Conservation (phyloP, 1,140 invertebrate genomes). For the Aleiodes sp. region DNA sequence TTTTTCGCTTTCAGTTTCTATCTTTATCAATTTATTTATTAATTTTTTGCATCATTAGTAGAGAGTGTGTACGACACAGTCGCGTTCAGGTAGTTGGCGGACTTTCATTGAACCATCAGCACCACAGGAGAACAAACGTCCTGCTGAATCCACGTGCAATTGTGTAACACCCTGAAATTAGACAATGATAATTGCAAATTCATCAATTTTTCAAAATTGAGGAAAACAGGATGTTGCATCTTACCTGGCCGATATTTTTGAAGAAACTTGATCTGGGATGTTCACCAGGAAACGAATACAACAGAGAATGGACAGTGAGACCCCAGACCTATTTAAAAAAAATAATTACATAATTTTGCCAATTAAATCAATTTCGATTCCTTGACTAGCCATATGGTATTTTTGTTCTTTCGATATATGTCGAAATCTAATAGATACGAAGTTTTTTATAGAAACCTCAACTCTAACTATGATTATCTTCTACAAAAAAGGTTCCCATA, state of each 20-base stretch:
- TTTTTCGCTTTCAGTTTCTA: slow-evolving; percentile 8
- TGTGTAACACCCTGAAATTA: slow-evolving; percentile 85
- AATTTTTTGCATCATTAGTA: slow-evolving; percentile 52
- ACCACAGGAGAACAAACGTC: slow-evolving; percentile 95
- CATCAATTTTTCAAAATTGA: neutral
- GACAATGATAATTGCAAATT: neutral
- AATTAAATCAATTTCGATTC: neutral
- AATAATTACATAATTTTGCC: slow-evolving; percentile 32
- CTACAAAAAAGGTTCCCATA: too few relatives aligned
- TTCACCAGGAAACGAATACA: slow-evolving; percentile 91
- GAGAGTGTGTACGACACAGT: slow-evolving; percentile 65
- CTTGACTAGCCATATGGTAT: slow-evolving; percentile 15
- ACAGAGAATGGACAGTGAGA: slow-evolving; percentile 82
- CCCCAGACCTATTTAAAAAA: slow-evolving; percentile 85
- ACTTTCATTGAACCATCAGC: slow-evolving; percentile 99
- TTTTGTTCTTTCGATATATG: too few relatives aligned
- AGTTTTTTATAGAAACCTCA: too few relatives aligned
- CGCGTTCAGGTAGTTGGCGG: slow-evolving; percentile 83
- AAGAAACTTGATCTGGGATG: slow-evolving; percentile 94
- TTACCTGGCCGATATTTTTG: slow-evolving; percentile 88
- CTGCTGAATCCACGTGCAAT: slow-evolving; percentile 85
- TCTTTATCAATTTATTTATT: slow-evolving; percentile 41
- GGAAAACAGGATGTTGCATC: neutral
- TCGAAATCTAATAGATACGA: too few relatives aligned
- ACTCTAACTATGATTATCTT: too few relatives aligned